phyloP scores from a whole-genome alignment of 2,888 invertebrate species.

The Salticus scenicus region DNA sequence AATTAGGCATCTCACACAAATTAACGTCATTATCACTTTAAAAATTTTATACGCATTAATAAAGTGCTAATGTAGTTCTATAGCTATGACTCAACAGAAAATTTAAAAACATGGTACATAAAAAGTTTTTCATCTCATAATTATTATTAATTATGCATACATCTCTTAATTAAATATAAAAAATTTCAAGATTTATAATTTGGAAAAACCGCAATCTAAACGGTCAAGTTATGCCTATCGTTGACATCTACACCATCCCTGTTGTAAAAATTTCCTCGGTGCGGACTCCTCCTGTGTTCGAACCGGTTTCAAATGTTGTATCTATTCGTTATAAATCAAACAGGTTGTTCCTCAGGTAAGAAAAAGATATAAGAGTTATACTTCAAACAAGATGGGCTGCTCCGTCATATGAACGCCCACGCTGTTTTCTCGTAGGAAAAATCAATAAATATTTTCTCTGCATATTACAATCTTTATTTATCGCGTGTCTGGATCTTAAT shows the following conservation, averaged over 20 bases:
- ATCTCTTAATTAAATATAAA: too few species aligned
- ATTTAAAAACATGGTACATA: too few species aligned
- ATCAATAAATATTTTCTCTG: conserved; percentile 4
- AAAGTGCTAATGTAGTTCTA: too few species aligned
- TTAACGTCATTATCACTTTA: too few species aligned
- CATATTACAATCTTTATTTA: conserved; percentile 11
- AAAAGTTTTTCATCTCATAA: too few species aligned
- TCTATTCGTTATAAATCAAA: conserved; percentile 3
- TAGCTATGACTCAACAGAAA: too few species aligned
- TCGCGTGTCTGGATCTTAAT: conserved; percentile 12
- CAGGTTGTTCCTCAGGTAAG: background rate
- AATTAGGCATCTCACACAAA: too few species aligned
- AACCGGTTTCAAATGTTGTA: background rate
- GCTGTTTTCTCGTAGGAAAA: background rate
- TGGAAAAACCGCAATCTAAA: too few species aligned
- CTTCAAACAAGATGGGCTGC: background rate
- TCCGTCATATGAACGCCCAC: background rate
- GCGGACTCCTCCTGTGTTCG: background rate
- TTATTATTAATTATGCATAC: too few species aligned
- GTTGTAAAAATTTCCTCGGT: background rate
- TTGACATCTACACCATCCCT: background rate
- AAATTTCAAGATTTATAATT: too few species aligned
- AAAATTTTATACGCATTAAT: too few species aligned
- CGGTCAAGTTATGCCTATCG: too few species aligned
- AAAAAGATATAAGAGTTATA: background rate